Percentiles rank a stretch among this genome's conserved stretches.
phyloP scores from a whole-genome alignment of 1,140 invertebrate genomes.

The Asobara japonica region DNA sequence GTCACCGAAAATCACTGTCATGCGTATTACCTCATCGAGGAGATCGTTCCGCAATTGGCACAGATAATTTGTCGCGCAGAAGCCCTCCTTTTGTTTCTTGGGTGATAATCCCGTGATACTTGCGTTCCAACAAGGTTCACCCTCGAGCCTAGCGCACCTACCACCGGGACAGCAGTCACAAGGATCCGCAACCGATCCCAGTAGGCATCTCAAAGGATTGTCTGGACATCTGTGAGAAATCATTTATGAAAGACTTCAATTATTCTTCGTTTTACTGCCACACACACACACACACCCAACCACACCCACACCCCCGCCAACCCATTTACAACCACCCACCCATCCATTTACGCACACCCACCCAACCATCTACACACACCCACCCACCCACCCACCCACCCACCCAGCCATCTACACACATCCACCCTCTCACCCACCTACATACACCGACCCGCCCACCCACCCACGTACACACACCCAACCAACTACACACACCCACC shows the following conservation, averaged over 20 bases:
- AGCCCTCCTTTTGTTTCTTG: conserved; percentile 51
- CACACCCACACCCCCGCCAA: too few species aligned
- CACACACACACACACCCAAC: too few species aligned
- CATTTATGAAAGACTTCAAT: conserved; percentile 15
- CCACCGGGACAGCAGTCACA: conserved; percentile 69
- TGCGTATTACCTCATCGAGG: conserved; percentile 47
- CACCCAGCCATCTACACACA: too few species aligned
- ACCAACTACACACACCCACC: too few species aligned
- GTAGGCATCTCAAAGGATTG: conserved; percentile 55
- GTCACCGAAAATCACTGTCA: too few species aligned
- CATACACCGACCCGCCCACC: too few species aligned
- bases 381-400: too few species aligned
- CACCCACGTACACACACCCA: too few species aligned
- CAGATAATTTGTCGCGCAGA: conserved; percentile 54
- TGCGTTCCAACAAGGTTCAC: conserved; percentile 69
- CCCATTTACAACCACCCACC: too few species aligned
- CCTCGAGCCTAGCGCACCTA: conserved; percentile 68
- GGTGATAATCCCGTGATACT: conserved; percentile 46
- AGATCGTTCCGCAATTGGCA: conserved; percentile 55
- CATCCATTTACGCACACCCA: too few species aligned
- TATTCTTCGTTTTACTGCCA: background rate
- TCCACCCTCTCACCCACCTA: too few species aligned
- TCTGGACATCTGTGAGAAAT: conserved; percentile 50
- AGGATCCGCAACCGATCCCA: conserved; percentile 65
- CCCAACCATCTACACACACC: too few species aligned